Conservation (phyloP, 2,797 vertebrate genomes). For the Poecile montanus region DNA sequence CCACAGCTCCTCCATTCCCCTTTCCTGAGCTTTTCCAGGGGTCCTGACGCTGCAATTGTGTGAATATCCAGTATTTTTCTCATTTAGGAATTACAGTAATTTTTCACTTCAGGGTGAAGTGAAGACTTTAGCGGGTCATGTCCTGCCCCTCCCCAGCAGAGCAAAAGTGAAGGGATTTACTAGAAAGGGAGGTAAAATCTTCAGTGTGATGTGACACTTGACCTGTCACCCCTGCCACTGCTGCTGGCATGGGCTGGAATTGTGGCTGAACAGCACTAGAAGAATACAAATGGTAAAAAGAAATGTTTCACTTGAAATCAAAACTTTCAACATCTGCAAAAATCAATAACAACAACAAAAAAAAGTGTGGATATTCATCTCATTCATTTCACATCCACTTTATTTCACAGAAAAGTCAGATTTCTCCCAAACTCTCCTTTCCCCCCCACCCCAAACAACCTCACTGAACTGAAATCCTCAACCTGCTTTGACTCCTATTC, state of each 20-base stretch:
- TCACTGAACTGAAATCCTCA: background rate
- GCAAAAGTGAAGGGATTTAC: background rate
- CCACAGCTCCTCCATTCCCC: background rate
- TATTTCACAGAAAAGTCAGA: background rate
- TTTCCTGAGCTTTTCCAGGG: background rate
- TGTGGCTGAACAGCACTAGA: background rate
- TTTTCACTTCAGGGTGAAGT: background rate
- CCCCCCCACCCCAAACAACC: accelerated
- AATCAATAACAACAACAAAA: background rate
- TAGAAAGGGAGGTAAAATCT: background rate
- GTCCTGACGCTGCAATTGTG: background rate
- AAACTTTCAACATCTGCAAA: background rate
- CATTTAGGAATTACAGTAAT: background rate
- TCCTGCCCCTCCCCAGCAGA: background rate
- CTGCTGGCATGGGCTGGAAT: background rate
- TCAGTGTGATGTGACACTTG: background rate
- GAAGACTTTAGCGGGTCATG: background rate
- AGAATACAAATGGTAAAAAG: background rate
- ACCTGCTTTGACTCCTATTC: background rate
- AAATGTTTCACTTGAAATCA: background rate
- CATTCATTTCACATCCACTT: background rate
- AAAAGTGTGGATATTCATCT: background rate
- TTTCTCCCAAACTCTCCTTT: background rate
- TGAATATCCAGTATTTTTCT: background rate
- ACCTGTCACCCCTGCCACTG: background rate